A percentile compares a stretch with the other conserved stretches of the same genome.
Conservation (phyloP, 2,888 invertebrate species). For the Drosophila kambysellisi region DNA sequence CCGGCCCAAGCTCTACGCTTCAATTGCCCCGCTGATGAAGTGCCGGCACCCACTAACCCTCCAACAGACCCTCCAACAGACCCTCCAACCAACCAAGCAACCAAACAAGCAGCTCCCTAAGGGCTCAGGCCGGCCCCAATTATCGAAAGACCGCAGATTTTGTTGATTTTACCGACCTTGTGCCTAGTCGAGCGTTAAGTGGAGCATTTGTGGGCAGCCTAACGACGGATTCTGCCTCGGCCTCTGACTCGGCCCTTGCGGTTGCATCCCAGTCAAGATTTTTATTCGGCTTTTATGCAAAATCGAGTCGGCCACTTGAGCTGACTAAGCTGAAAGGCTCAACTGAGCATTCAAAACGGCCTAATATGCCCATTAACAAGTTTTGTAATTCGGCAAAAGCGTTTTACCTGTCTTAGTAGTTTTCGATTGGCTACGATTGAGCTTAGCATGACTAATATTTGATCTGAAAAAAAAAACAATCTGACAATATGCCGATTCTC, state of each 20-base stretch:
- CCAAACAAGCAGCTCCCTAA: constrained; percentile 36
- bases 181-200: constrained; percentile 75
- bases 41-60: constrained; percentile 25
- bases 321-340: constrained; percentile 22
- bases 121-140: constrained; percentile 67
- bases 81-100: constrained; percentile 5
- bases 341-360: constrained; percentile 9
- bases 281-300: constrained; percentile 57
- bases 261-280: constrained; percentile 49
- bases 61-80: not conserved
- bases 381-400: constrained; percentile 13
- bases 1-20: constrained; percentile 54
- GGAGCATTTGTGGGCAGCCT: constrained; percentile 65
- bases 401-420: constrained; percentile 7
- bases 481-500: too few relatives aligned
- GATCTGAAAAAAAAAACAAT: not conserved
- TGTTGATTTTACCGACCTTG: constrained; percentile 75
- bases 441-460: not conserved
- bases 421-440: not conserved
- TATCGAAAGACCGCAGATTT: constrained; percentile 68
- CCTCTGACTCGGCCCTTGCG: constrained; percentile 2
- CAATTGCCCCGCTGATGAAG: constrained; percentile 75
- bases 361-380: constrained; percentile 50
- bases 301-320: constrained; percentile 56
- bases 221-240: constrained; percentile 42